Conservation (phyloP, 2,113 vertebrate species). For the Calonectris borealis region DNA sequence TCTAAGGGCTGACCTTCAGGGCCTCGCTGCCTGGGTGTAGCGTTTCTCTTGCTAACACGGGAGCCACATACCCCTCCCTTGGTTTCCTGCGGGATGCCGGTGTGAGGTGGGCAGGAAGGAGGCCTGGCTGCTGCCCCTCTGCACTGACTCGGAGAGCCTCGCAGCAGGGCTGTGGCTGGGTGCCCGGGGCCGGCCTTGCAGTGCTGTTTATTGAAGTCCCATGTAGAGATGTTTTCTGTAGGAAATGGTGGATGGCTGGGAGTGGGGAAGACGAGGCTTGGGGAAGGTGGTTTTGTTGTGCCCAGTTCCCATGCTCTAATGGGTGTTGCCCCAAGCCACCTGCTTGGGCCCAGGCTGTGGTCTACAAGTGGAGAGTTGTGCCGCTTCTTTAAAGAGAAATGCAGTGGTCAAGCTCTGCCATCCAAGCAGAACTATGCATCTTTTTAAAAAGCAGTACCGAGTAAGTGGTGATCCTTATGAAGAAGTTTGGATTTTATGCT, state of each 20-base stretch:
- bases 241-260: no score
- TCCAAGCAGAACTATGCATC: not conserved
- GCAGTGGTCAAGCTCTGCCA: not conserved
- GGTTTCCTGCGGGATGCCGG: not conserved
- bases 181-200: no score
- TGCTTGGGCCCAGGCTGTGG: not conserved
- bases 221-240: no score
- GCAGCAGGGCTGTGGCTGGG: not conserved
- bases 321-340: not conserved
- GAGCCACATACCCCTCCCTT: accelerated
- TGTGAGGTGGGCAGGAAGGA: not conserved
- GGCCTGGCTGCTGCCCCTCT: not conserved
- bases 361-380: not conserved
- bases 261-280: not conserved
- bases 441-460: not conserved
- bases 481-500: no score
- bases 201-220: no score
- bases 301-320: accelerated
- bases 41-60: no score
- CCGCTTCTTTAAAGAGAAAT: not conserved
- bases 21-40: accelerated
- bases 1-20: accelerated
- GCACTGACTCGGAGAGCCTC: accelerated
- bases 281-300: not conserved
- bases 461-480: not conserved